phyloP scores from a whole-genome alignment of 2,797 vertebrate species.

The Onychomys torridus region DNA sequence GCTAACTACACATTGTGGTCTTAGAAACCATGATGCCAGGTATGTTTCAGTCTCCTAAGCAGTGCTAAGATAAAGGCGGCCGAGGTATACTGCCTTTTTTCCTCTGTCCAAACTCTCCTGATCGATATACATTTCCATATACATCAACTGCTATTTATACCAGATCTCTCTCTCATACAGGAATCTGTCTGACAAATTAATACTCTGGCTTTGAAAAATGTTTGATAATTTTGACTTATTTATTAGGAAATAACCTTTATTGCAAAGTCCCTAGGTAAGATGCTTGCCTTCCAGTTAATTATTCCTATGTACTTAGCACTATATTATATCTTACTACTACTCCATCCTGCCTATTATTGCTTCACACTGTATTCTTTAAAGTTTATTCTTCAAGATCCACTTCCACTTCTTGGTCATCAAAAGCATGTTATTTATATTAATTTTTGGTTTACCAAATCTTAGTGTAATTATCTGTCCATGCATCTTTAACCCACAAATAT shows the following conservation, averaged over 20 bases:
- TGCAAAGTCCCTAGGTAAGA: neutral
- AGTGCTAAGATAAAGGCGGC: too few relatives aligned
- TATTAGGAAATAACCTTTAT: neutral
- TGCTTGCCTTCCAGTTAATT: neutral
- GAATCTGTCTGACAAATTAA: conserved; percentile 1
- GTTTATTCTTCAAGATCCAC: neutral
- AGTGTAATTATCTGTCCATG: neutral
- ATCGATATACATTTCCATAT: neutral
- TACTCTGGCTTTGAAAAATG: neutral
- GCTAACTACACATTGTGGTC: too few relatives aligned
- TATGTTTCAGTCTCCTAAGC: too few relatives aligned
- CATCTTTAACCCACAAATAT: conserved; percentile 17
- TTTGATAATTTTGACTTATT: neutral
- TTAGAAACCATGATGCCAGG: too few relatives aligned
- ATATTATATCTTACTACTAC: neutral
- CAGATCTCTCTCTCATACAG: neutral
- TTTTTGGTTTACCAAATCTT: neutral
- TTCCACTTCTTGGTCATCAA: neutral
- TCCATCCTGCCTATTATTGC: neutral
- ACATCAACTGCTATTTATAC: neutral
- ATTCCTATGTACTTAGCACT: neutral
- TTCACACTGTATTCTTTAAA: neutral
- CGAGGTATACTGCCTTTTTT: too few relatives aligned
- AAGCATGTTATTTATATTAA: neutral
- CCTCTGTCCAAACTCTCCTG: neutral